phyloP scores from a whole-genome alignment of 2,797 vertebrate genomes.

The Chaunax sp. region DNA sequence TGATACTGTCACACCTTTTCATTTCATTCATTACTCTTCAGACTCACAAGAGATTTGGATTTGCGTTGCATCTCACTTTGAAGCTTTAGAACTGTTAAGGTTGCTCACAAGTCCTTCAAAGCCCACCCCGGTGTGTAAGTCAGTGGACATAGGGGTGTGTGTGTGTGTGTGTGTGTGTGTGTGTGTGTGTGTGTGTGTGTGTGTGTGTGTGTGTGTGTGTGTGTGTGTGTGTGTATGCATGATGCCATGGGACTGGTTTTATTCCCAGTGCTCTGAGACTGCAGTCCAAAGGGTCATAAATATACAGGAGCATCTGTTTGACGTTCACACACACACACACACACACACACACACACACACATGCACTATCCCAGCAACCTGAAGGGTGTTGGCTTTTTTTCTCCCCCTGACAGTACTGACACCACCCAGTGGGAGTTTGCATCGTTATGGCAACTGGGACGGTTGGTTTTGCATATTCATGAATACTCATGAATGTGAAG shows the following conservation, averaged over 20 bases:
- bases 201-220: conserved; percentile 14
- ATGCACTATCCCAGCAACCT: conserved; percentile 48
- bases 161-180: conserved; percentile 8
- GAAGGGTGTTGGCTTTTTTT: conserved; percentile 73
- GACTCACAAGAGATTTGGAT: conserved; percentile 26
- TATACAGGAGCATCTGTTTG: conserved; percentile 81
- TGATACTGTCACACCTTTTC: conserved; percentile 39
- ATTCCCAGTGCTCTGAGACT: conserved; percentile 64
- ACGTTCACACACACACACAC: conserved; percentile 31
- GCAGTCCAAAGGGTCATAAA: conserved; percentile 77
- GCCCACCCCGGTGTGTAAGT: neutral
- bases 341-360: conserved; percentile 14
- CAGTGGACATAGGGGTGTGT: conserved; percentile 13
- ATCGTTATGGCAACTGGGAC: conserved; percentile 71
- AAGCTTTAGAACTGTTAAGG: conserved; percentile 33
- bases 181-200: conserved; percentile 17
- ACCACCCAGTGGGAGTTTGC: conserved; percentile 69
- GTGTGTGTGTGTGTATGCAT: conserved; percentile 19
- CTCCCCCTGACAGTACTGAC: conserved; percentile 75
- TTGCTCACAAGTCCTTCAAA: conserved; percentile 60
- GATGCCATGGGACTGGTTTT: conserved; percentile 51
- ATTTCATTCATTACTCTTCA: conserved; percentile 50
- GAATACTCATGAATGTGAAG: conserved; percentile 73
- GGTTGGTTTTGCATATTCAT: conserved; percentile 82
- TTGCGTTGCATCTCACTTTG: conserved; percentile 41